These are phyloP conservation scores for Temnothorax nylanderi DNA, from an alignment of 1,140 invertebrate species.

Conservation along the genomic window DNA sequence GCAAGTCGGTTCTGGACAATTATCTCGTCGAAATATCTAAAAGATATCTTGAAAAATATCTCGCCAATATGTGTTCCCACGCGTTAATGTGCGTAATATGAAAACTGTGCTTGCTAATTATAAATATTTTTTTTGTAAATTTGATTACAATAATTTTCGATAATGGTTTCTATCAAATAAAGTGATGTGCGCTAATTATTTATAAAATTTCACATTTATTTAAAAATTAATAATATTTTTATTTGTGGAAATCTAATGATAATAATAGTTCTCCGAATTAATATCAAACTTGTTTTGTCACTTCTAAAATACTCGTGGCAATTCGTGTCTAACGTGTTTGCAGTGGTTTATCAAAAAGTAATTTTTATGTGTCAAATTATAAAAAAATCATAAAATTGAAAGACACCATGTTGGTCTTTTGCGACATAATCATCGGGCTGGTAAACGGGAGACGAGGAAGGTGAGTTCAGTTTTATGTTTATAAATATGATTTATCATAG, in stretches of 20 bases:
- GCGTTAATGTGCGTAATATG: neutral
- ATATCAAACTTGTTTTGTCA: neutral
- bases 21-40: neutral
- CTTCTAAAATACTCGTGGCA: neutral
- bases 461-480: conserved; percentile 54
- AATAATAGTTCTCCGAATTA: too few relatives aligned
- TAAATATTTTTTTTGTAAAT: neutral
- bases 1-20: neutral
- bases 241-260: too few relatives aligned
- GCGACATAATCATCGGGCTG: conserved; percentile 73
- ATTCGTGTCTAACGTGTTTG: neutral
- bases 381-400: neutral
- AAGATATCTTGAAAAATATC: neutral
- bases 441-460: conserved; percentile 71
- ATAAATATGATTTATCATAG: neutral
- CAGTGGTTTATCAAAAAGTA: neutral
- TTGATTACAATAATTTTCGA: neutral
- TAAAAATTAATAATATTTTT: too few relatives aligned
- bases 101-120: neutral
- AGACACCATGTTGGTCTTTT: conserved; percentile 75
- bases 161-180: neutral
- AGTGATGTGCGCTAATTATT: neutral
- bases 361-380: neutral
- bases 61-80: neutral
- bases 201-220: neutral